Base-by-base conservation (phyloP, 1,140 invertebrate genomes). In the Venustaconcha ellipsiformis region DNA sequence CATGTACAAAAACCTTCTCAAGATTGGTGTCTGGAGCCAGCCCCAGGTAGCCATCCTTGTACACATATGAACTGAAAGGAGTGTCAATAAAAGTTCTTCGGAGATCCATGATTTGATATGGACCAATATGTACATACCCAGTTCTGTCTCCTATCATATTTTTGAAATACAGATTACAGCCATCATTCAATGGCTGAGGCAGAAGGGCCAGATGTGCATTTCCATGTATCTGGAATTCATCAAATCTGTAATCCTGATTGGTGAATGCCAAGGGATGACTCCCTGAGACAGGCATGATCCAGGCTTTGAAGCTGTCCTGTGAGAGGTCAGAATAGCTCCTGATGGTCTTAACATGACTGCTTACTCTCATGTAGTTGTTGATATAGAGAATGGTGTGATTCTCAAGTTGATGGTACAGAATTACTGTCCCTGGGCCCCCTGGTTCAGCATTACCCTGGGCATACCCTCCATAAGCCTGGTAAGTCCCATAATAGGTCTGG, bases 111-210 rank as follows among this genome's bases (percentile, higher is more conserved):
- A 75, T 65, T 71, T 86, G 85, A 63, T 82, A 26, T 30, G 82
- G 82, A 55, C 83, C 85, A 67, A 86, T 72, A 68, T 86, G 85
- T 23, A 86, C 66, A 48, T 67, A 78, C 1, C 85, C 85, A 18
- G 77, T 83, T 48, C 85, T 60, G 68, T 86, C 85, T 20, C 85
- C 85, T 64, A 86, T 86, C 83, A 86, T 86, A 74, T 85, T 79
- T 15, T 14, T 64, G 74, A 86, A 86, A 72, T 83, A 78, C 20
- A 86, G 57, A 64, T 80, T 80, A 56, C 76, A 78, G 1, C 83
- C 80, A 1, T 72, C 72, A 20, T 60, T 70, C 18, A 80, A 71
- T 17, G 81, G 82, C 26, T 80, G 70, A 20, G 83, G 81, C 23
- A 84, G 60, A 4, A 85, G 55, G 12, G 84, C 85, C 15, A 86